Evolutionary conservation across 2,888 invertebrate species (phyloP), one percentile per base, ranked within the genome.

Genomic region (Catocala fraxini): DNA sequence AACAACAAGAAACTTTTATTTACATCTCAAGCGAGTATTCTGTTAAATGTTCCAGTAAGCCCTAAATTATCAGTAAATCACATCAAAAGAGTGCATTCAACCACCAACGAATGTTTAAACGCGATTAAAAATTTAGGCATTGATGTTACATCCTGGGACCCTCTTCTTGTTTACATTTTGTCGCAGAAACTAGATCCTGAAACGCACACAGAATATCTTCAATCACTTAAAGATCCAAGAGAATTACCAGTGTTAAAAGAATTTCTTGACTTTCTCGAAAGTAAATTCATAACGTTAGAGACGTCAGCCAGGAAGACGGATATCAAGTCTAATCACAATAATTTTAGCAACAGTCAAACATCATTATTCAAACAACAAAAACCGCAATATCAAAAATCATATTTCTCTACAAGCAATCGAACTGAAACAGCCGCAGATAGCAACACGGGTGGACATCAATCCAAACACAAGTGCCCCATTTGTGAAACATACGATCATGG

Each of bases 241-340:
- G 57, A 49, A n/a, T 10, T 65, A 11, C 57, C 60, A 4, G 12
- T 51, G 0, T 5, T 65, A 2, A 34, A 61, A n/a, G 60, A 63
- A n/a, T 53, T 63, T n/a, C 39, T 63, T 11, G 59, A 56, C 10
- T 63, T 39, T 42, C 33, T 59, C 9, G 57, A 65, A 42, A 13
- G 13, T 5, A 65, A 60, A 12, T 60, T 60, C 12, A 65, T 42
- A 7, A 54, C 41, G 10, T 46, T 63, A 9, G 63, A 63, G 43
- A 47, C 63, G 5, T 59, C 63, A 1, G 15, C 15, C 15, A 15
- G 2, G 15, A 15, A 15, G 15, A 2, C 15, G 15, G 15, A 15
- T 15, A 15, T 15, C 15, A 15, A 15, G 15, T 15, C 15, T 15
- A 15, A 15, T 15, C 2, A 15, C 15, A 15, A 15, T 15, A 15